Evolutionary conservation across 2,113 vertebrate genomes (phyloP).

Genomic region (Ceyx melanurus): DNA sequence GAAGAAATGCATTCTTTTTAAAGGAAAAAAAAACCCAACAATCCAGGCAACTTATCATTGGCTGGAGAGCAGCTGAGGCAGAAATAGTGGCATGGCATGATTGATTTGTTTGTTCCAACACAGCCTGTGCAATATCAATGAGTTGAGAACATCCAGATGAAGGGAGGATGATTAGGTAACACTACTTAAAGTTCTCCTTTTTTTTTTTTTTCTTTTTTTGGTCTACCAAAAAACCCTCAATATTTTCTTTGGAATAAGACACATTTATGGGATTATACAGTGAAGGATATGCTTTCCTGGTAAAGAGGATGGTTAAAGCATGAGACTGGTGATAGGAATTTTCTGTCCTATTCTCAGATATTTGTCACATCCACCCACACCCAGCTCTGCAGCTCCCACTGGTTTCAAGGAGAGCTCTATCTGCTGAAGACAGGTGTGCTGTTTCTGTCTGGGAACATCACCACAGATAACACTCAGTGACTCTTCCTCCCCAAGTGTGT

Average conservation of each 20-base stretch:
- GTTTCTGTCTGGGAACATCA: not conserved
- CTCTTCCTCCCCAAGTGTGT: not conserved
- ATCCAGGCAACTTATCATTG: slow-evolving; percentile 32
- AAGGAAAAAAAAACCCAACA: not conserved
- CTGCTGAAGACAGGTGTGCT: not conserved
- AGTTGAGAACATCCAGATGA: slow-evolving; percentile 60
- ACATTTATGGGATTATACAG: not conserved
- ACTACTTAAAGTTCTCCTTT: slow-evolving; percentile 25
- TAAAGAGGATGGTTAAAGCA: not conserved
- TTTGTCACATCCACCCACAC: not conserved
- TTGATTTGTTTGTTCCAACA: slow-evolving; percentile 63
- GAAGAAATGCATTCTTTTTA: not conserved
- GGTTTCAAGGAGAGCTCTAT: not conserved
- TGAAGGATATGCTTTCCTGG: not conserved
- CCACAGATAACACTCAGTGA: not conserved
- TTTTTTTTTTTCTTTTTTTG: not conserved
- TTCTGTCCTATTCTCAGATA: not conserved
- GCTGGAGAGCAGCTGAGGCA: slow-evolving; percentile 47
- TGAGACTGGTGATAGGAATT: not conserved
- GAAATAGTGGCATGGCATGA: slow-evolving; percentile 38
- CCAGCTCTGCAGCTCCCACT: not conserved
- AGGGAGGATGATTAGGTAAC: slow-evolving; percentile 51
- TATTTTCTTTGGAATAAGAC: slow-evolving; percentile 42
- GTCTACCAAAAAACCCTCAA: not conserved
- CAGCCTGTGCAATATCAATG: slow-evolving; percentile 65